These are phyloP conservation scores for Onychostoma macrolepis DNA, from an alignment of 2,113 vertebrate species.

Conservation along the genomic window DNA sequence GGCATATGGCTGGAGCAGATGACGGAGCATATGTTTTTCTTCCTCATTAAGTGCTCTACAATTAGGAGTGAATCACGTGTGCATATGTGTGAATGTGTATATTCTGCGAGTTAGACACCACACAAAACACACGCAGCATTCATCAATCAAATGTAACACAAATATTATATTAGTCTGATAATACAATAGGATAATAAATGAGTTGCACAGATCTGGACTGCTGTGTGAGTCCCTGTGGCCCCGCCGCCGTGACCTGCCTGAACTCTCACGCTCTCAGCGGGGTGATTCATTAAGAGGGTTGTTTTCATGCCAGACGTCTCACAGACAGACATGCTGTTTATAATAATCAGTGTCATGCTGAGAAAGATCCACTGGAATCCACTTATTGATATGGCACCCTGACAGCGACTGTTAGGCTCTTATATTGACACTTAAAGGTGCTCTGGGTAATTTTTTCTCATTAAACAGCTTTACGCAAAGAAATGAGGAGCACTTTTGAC, in stretches of 20 bases:
- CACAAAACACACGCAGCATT: neutral
- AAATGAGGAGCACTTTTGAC: neutral
- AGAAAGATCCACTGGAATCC: constrained; percentile 22
- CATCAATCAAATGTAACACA: neutral
- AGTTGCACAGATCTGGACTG: constrained; percentile 8
- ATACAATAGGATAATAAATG: constrained; percentile 6
- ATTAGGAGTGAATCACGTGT: constrained; percentile 57
- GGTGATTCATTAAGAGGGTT: constrained; percentile 58
- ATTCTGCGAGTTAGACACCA: neutral
- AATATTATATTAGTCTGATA: constrained; percentile 20
- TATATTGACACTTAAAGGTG: neutral
- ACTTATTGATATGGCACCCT: neutral
- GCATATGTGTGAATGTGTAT: constrained; percentile 14
- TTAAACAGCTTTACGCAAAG: neutral
- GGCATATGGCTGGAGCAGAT: constrained; percentile 67
- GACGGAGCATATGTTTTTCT: constrained; percentile 63
- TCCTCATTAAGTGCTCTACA: constrained; percentile 50
- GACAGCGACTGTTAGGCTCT: neutral
- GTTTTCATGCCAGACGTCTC: constrained; percentile 19
- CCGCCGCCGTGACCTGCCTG: constrained; percentile 28
- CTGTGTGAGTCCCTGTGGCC: neutral
- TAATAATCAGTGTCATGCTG: constrained; percentile 28
- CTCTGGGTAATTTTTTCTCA: neutral
- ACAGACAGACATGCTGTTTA: constrained; percentile 39
- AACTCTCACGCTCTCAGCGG: constrained; percentile 42